phyloP scores from a whole-genome alignment of 2,797 vertebrate genomes.

The Choloepus didactylus region DNA sequence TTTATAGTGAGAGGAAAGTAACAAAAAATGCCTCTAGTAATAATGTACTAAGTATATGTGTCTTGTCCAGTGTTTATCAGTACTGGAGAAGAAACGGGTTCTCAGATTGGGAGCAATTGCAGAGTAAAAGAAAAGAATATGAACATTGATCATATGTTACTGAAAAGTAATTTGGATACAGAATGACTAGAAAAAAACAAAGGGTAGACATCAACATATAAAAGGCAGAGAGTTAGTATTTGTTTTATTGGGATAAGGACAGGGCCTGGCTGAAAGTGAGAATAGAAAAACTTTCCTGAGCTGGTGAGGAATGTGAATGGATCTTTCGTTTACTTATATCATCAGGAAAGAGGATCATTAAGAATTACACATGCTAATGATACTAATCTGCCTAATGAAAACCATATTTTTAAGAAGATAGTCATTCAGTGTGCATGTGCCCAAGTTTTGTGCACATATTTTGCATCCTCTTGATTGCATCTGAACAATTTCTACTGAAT shows the following conservation, averaged over 20 bases:
- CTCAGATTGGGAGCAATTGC: not conserved
- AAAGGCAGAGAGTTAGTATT: not conserved
- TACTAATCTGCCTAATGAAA: not conserved
- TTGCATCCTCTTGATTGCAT: not conserved
- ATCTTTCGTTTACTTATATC: not conserved
- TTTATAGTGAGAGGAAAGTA: not conserved
- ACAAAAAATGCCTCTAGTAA: not conserved
- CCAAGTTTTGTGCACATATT: not conserved
- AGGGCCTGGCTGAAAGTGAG: not conserved
- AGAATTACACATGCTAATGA: not conserved
- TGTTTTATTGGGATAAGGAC: not conserved
- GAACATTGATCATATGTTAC: not conserved
- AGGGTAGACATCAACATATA: fast-evolving
- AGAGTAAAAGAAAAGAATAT: not conserved
- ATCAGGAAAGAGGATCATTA: not conserved
- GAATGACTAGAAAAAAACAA: not conserved
- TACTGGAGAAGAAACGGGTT: not conserved
- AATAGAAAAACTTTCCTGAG: not conserved
- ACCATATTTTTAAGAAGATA: not conserved
- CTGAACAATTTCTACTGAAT: not conserved
- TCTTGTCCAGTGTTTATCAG: too few species aligned
- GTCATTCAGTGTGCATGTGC: not conserved
- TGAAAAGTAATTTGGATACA: not conserved
- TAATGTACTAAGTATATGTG: not conserved
- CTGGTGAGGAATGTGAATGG: not conserved